Evolutionary conservation across 2,797 vertebrate genomes (phyloP).

Genomic region (Urosaurus nigricauda): DNA sequence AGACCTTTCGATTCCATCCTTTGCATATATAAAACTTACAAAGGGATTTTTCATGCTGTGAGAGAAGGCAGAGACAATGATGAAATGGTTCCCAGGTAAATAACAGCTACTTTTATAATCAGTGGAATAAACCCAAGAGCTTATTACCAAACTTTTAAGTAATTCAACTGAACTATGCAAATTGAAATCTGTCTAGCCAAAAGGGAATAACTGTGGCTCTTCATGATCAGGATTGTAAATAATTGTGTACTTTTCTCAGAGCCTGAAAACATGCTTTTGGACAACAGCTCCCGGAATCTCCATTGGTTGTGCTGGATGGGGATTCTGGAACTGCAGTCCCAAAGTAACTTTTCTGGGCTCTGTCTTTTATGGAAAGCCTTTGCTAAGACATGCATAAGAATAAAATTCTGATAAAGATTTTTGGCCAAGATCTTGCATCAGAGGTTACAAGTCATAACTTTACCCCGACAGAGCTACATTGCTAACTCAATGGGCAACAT

Average conservation of each 20-base stretch:
- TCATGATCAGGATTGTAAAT: background rate
- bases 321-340: too few species aligned
- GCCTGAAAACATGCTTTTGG: too few species aligned
- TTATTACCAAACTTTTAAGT: background rate
- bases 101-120: slow-evolving; percentile 1
- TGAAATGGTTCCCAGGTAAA: slow-evolving; percentile 7
- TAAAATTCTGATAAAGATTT: background rate
- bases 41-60: background rate
- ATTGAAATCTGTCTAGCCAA: background rate
- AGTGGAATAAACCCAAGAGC: background rate
- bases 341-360: too few species aligned
- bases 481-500: too few species aligned
- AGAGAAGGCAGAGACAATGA: background rate
- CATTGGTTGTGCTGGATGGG: too few species aligned
- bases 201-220: background rate
- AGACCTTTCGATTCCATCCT: background rate
- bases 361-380: background rate
- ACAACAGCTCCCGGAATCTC: too few species aligned
- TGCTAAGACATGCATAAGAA: background rate
- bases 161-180: background rate
- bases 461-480: too few species aligned
- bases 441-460: too few species aligned
- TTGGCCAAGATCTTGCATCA: too few species aligned
- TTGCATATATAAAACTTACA: slow-evolving; percentile 30
- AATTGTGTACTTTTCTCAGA: background rate